Percentiles rank a stretch among this genome's conserved stretches.
These are phyloP conservation scores for Notolabrus celidotus DNA, from an alignment of 2,797 vertebrate species.

Conservation along the genomic window DNA sequence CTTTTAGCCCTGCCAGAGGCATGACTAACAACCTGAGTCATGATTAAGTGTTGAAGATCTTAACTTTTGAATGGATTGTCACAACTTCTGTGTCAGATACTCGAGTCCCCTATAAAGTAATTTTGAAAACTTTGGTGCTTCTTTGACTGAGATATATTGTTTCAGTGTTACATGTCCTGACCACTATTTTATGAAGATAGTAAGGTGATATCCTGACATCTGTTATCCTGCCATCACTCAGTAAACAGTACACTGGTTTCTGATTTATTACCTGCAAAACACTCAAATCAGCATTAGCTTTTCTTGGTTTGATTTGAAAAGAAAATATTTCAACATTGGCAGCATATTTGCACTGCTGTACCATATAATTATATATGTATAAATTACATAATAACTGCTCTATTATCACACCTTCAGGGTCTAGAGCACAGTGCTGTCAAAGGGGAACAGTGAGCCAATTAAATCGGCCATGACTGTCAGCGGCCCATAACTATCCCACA, in stretches of 20 bases:
- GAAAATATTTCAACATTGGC: background rate
- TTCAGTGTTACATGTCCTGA: background rate
- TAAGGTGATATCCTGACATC: too few species aligned
- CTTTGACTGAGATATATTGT: background rate
- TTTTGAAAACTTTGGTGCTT: background rate
- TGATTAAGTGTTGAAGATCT: too few species aligned
- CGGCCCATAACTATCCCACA: background rate
- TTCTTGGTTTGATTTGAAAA: background rate
- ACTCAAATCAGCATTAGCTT: background rate
- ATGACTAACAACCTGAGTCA: too few species aligned
- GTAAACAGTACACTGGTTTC: too few species aligned
- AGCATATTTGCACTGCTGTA: background rate
- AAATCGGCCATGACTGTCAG: background rate
- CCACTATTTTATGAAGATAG: background rate
- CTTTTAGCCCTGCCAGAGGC: too few species aligned
- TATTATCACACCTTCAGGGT: background rate
- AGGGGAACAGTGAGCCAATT: background rate
- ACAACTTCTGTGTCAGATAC: background rate
- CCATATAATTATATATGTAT: background rate
- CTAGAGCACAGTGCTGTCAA: background rate
- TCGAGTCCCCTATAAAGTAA: background rate
- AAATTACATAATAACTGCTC: background rate
- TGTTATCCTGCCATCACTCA: too few species aligned
- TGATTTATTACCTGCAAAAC: background rate
- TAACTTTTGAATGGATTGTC: too few species aligned